A percentile compares a stretch with the other conserved stretches of the same genome.
phyloP scores from a whole-genome alignment of 1,140 invertebrate genomes.

The Aporrectodea caliginosa region DNA sequence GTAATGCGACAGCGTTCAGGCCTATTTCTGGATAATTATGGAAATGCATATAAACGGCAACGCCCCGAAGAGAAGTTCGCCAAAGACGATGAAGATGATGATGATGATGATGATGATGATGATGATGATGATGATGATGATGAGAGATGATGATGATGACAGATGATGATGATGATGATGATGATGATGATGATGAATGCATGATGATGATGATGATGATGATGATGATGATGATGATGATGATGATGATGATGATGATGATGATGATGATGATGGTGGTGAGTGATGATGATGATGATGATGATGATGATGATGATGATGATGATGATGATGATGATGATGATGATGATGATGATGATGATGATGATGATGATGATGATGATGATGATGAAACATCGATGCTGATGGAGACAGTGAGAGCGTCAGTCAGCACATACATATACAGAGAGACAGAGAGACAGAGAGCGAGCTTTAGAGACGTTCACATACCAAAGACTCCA shows the following conservation, averaged over 20 bases:
- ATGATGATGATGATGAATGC: neutral
- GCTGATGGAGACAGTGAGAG: neutral
- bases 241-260: neutral
- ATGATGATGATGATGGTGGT: neutral
- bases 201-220: neutral
- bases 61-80: too few species aligned
- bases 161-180: neutral
- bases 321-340: neutral
- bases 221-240: neutral
- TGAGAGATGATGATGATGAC: neutral
- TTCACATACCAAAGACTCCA: too few species aligned
- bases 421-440: too few species aligned
- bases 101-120: too few species aligned
- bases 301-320: slow-evolving; percentile 3
- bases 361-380: neutral
- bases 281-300: slow-evolving; percentile 2
- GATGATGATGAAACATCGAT: neutral
- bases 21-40: too few species aligned
- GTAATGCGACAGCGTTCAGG: too few species aligned
- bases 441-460: too few species aligned
- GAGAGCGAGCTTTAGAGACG: too few species aligned
- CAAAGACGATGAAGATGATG: too few species aligned
- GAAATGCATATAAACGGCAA: too few species aligned
- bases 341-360: neutral
- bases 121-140: too few species aligned